Conservation (phyloP, 2,888 invertebrate genomes). For the Lycophotia porphyrea region DNA sequence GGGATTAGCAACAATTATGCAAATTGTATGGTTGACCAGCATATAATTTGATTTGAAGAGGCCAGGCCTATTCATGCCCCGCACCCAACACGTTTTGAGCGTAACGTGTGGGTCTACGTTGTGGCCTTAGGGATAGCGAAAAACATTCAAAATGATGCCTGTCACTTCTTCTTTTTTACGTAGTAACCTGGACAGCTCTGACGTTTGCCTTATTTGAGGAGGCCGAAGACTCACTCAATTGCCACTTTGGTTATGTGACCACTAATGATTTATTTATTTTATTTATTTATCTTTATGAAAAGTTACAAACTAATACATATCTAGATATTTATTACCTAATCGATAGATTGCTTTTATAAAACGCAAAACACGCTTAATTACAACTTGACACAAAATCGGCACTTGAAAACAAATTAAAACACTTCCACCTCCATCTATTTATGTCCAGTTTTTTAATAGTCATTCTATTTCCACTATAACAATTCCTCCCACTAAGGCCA, state of each 20-base stretch:
- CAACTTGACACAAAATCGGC: not conserved
- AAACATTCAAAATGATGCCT: not conserved
- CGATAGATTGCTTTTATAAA: not conserved
- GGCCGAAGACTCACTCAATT: not conserved
- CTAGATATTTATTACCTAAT: not conserved
- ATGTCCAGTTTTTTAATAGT: not conserved
- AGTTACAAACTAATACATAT: too few relatives aligned
- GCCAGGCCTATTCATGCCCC: slow-evolving; percentile 27
- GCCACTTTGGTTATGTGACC: not conserved
- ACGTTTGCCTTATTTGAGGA: not conserved
- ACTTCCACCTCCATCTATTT: not conserved
- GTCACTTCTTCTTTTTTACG: not conserved
- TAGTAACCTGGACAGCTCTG: not conserved
- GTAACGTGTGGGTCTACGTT: slow-evolving; percentile 12
- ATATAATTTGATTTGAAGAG: slow-evolving; percentile 27
- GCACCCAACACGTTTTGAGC: slow-evolving; percentile 12
- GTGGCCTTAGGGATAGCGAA: slow-evolving; percentile 20
- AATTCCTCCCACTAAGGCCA: slow-evolving; percentile 22
- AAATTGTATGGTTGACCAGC: slow-evolving; percentile 34
- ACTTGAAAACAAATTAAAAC: not conserved
- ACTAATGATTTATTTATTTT: not conserved
- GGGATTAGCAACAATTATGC: slow-evolving; percentile 40
- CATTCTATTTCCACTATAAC: slow-evolving; percentile 16
- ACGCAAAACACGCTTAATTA: not conserved
- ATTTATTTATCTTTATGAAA: not conserved